Conservation (phyloP, 2,113 vertebrate species). For the Oreotragus oreotragus region DNA sequence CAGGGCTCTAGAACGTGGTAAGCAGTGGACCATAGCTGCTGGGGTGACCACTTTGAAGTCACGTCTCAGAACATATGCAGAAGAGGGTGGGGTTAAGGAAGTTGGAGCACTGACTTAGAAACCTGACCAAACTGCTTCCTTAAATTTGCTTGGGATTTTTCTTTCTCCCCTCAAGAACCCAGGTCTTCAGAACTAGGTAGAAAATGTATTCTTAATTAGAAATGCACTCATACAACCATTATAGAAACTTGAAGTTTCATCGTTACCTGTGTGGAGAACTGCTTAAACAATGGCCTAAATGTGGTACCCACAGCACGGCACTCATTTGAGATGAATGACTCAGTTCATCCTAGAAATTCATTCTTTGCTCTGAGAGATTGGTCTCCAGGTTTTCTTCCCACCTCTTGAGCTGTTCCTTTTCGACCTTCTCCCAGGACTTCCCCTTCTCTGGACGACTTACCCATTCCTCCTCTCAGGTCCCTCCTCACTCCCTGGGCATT, state of each 20-base stretch:
- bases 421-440: background rate
- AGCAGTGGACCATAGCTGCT: background rate
- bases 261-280: background rate
- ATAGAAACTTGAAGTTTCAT: background rate
- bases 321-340: background rate
- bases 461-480: background rate
- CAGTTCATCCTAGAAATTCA: background rate
- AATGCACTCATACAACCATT: background rate
- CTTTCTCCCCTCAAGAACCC: background rate
- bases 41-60: background rate
- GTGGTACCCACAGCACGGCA: background rate
- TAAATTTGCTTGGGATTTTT: background rate
- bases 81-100: background rate
- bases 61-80: background rate
- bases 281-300: background rate
- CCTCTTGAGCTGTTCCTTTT: background rate
- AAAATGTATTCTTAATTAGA: background rate
- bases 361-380: background rate
- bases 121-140: background rate
- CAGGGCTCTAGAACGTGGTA: too few species aligned
- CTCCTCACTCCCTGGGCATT: too few species aligned
- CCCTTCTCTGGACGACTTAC: background rate
- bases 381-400: background rate
- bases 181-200: background rate
- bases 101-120: background rate